A percentile compares a stretch with the other conserved stretches of the same genome.
Conservation (phyloP, 2,797 vertebrate species). For the Brachyalestes nurse region DNA sequence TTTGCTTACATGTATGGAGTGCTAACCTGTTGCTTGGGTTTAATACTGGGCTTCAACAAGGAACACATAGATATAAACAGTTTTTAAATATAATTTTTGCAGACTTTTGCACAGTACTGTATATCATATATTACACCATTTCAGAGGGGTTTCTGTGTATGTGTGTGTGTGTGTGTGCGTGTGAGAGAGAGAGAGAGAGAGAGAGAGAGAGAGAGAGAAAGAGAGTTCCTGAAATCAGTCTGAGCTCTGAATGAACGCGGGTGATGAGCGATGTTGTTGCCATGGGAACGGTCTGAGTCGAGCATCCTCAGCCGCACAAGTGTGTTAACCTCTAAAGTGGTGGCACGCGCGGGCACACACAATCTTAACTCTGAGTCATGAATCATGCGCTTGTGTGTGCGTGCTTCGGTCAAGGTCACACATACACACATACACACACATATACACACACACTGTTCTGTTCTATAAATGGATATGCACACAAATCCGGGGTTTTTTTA, state of each 20-base stretch:
- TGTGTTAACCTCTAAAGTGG: constrained; percentile 78
- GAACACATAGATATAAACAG: too few relatives aligned
- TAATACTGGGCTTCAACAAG: too few relatives aligned
- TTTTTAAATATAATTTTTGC: too few relatives aligned
- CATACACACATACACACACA: background rate
- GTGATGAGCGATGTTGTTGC: constrained; percentile 88
- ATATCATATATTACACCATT: too few relatives aligned
- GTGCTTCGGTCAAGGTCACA: constrained; percentile 37
- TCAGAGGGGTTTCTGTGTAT: too few relatives aligned
- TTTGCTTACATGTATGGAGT: too few relatives aligned
- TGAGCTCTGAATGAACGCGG: constrained; percentile 90
- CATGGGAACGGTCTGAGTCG: constrained; percentile 92
- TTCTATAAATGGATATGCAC: constrained; percentile 40
- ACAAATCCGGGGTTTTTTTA: background rate
- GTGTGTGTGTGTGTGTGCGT: background rate
- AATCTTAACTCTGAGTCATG: background rate
- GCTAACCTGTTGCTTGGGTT: too few relatives aligned
- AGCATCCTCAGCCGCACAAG: constrained; percentile 72
- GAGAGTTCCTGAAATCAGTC: constrained; percentile 29
- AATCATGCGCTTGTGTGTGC: background rate
- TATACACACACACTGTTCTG: background rate
- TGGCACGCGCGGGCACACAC: constrained; percentile 61
- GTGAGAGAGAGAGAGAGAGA: background rate
- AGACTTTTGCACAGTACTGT: too few relatives aligned
- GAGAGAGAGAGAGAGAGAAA: background rate